Base-by-base conservation (phyloP, 2,888 invertebrate species). In the Thymelicus sylvestris region DNA sequence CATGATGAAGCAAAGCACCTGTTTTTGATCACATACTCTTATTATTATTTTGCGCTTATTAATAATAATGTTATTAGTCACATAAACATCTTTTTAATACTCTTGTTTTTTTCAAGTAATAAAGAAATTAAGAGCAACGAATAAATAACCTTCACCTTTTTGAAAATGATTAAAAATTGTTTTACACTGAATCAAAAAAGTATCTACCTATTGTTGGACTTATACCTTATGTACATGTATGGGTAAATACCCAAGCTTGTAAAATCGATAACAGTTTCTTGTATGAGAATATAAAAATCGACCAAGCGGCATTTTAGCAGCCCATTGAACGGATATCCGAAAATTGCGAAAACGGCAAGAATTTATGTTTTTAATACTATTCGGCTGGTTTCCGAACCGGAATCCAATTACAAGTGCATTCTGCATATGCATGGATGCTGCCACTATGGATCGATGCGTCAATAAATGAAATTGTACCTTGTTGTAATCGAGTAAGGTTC, bases 321-420 rank as follows among this genome's bases (percentile, higher is more conserved):
- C 52, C 55, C 69, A 59, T 71, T 64, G 68, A 60, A 71, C 68
- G 72, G 72, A 72, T 74, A 67, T 71, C 66, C 66, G 71, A 71
- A 71, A 71, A 71, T 71, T 71, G 71, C 55, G 66, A 66, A 71
- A 71, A 62, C 61, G 66, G 71, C 62, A 66, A 71, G 62, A 71
- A 71, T 71, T 71, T 71, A 71, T 71, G 71, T 66, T 66, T 71
- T 71, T 71, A 71, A 71, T 71, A 71, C 66, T 62, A 70, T 70
- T 70, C 65, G 70, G 65, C 60, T 52, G 70, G 70, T 70, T 70
- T 70, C 70, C 70, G 65, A 70, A 61, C 65, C 70, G 70, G 70
- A 60, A 70, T 70, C 70, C 70, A 70, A 70, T 70, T 70, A 70
- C 70, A 41, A 60, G 60, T 65, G 65, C 65, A 70, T 70, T 59